phyloP scores from a whole-genome alignment of 2,113 vertebrate genomes.

The Macrotus californicus region DNA sequence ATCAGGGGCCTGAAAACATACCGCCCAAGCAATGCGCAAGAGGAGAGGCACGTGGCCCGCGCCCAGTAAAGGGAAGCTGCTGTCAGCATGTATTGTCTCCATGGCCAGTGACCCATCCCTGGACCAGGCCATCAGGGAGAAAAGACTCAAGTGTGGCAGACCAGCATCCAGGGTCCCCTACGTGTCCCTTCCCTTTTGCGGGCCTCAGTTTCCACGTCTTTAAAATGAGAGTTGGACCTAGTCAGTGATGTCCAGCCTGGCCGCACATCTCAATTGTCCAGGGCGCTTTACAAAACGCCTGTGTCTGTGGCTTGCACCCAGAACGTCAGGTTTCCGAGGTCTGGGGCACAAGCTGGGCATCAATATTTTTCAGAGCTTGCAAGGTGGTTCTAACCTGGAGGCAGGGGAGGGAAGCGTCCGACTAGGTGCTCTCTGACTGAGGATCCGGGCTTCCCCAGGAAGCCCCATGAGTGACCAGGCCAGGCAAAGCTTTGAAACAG shows the following conservation, averaged over 20 bases:
- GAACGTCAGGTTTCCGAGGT: background rate
- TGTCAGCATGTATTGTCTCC: background rate
- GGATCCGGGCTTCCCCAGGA: background rate
- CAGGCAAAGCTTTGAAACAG: background rate
- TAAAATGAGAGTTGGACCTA: background rate
- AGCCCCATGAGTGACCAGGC: background rate
- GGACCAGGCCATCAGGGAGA: background rate
- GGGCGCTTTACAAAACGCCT: background rate
- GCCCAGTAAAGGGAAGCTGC: background rate
- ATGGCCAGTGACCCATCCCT: background rate
- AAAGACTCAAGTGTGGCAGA: background rate
- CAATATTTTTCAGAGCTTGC: background rate
- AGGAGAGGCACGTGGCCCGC: background rate
- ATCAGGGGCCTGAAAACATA: rapidly evolving
- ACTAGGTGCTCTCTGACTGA: background rate
- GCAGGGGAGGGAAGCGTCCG: too few species aligned
- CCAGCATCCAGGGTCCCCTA: background rate
- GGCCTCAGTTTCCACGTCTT: background rate
- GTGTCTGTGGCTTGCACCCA: background rate
- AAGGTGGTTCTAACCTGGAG: background rate
- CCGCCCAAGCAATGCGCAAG: background rate
- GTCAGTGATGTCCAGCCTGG: background rate
- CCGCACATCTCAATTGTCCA: background rate
- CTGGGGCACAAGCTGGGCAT: background rate
- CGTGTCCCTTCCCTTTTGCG: background rate